phyloP scores from a whole-genome alignment of 1,140 invertebrate genomes.

The Chlorops oryzae region DNA sequence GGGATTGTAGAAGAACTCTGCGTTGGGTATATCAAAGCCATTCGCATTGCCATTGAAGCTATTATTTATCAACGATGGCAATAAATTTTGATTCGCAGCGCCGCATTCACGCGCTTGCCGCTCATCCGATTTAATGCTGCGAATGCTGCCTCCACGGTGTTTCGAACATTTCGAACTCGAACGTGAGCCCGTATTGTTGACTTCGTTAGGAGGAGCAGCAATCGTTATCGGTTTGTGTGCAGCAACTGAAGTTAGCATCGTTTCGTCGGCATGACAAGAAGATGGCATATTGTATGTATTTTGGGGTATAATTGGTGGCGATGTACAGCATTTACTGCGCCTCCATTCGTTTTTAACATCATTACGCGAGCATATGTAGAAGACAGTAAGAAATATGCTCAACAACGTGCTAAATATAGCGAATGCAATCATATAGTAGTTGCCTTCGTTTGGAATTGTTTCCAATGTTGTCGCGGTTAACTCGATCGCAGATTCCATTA shows the following conservation, averaged over 20 bases:
- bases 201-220: constrained; percentile 30
- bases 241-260: constrained; percentile 32
- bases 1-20: constrained; percentile 86
- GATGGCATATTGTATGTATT: too few relatives aligned
- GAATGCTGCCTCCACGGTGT: constrained; percentile 38
- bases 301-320: too few relatives aligned
- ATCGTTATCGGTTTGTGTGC: constrained; percentile 30
- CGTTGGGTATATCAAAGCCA: constrained; percentile 49
- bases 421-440: constrained; percentile 72
- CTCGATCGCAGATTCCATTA: constrained; percentile 30
- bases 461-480: constrained; percentile 12
- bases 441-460: constrained; percentile 56
- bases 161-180: constrained; percentile 58
- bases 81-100: constrained; percentile 28
- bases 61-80: too few relatives aligned
- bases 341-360: constrained; percentile 73
- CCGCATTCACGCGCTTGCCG: constrained; percentile 22
- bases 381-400: constrained; percentile 77
- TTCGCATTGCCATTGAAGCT: too few relatives aligned
- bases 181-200: constrained; percentile 53
- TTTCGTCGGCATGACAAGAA: too few relatives aligned
- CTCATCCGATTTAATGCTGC: constrained; percentile 34
- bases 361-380: constrained; percentile 75
- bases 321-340: constrained; percentile 13
- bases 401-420: constrained; percentile 63